phyloP scores from a whole-genome alignment of 2,113 vertebrate genomes.

The Oostethus manadensis region DNA sequence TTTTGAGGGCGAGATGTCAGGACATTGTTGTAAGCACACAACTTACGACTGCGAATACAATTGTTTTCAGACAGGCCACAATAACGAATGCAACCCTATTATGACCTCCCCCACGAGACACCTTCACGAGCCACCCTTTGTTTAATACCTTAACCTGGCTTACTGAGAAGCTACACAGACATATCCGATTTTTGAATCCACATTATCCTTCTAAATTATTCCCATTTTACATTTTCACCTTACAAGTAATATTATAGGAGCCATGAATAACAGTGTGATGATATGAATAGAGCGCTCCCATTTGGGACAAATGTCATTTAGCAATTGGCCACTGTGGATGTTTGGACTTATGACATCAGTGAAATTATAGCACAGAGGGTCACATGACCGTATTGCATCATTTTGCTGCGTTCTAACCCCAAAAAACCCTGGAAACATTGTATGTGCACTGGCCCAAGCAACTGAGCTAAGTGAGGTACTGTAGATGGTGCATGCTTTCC shows the following conservation, averaged over 20 bases:
- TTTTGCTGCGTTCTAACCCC: not conserved
- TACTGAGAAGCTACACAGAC: no score
- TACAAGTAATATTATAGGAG: not conserved
- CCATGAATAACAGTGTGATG: slow-evolving; percentile 2
- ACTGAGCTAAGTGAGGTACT: slow-evolving; percentile 9
- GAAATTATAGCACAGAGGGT: not conserved
- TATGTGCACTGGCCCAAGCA: not conserved
- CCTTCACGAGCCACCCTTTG: no score
- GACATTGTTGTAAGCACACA: no score
- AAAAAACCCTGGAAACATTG: not conserved
- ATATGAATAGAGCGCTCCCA: slow-evolving; percentile 4
- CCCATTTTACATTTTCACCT: not conserved
- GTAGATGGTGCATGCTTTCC: slow-evolving; percentile 1
- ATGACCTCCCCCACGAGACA: no score
- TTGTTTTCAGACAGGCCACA: no score
- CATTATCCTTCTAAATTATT: not conserved
- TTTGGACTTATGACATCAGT: slow-evolving; percentile 14
- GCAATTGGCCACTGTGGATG: slow-evolving; percentile 7
- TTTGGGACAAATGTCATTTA: slow-evolving; percentile 32
- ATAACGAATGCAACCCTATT: no score
- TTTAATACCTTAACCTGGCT: no score
- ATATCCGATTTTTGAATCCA: no score
- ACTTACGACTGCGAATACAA: no score
- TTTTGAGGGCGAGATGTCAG: no score
- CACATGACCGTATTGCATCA: slow-evolving; percentile 11